Evolutionary conservation across 2,888 invertebrate genomes (phyloP).

Genomic region (Agonum fuliginosum): DNA sequence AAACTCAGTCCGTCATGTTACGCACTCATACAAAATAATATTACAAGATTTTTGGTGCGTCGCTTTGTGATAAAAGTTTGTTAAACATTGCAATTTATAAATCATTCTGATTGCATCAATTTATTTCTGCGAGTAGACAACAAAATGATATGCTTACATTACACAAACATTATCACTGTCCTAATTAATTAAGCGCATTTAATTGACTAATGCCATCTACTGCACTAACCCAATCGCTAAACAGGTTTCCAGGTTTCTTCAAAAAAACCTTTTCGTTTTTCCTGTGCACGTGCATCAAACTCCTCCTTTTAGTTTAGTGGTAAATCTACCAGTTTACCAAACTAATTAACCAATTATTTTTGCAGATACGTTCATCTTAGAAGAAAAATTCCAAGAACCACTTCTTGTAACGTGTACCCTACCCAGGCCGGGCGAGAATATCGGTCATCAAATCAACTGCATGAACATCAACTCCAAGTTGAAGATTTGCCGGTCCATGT

Average conservation of each 20-base stretch:
- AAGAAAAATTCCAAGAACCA: conserved; percentile 79
- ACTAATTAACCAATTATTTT: conserved; percentile 34
- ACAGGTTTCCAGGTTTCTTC: conserved; percentile 20
- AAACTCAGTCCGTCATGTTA: too few species aligned
- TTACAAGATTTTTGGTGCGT: too few species aligned
- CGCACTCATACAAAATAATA: too few species aligned
- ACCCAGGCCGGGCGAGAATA: conserved; percentile 74
- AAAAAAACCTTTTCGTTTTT: conserved; percentile 31
- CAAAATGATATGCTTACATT: conserved; percentile 35
- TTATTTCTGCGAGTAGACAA: too few species aligned
- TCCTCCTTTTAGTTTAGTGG: conserved; percentile 19
- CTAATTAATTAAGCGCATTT: conserved; percentile 33
- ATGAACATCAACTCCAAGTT: conserved; percentile 75
- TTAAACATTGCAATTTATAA: neutral
- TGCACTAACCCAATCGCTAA: neutral
- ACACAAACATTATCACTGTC: conserved; percentile 28
- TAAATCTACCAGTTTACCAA: neutral
- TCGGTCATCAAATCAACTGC: conserved; percentile 74
- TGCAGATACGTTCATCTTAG: conserved; percentile 76
- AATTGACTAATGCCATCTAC: conserved; percentile 28
- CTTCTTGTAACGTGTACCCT: conserved; percentile 81
- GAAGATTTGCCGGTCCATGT: conserved; percentile 77
- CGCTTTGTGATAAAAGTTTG: neutral
- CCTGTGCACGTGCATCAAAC: conserved; percentile 4
- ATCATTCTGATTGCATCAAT: too few species aligned